Conservation (phyloP, 2,797 vertebrate species). For the Lithobates sylvaticus region DNA sequence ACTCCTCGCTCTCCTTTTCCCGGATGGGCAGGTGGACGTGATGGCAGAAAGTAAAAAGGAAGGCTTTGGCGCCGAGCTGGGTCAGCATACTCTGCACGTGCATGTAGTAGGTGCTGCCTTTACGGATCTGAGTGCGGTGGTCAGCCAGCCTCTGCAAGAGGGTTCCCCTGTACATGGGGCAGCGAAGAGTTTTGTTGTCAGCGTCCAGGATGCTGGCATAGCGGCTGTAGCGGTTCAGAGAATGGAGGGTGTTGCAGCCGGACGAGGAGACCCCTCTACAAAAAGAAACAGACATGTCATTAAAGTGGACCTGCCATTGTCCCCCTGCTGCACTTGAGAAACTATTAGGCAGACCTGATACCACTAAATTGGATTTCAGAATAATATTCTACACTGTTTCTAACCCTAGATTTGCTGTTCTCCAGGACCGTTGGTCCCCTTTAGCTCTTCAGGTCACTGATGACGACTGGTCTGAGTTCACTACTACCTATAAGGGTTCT, state of each 20-base stretch:
- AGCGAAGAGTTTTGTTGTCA: conserved; percentile 93
- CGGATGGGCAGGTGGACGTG: conserved; percentile 91
- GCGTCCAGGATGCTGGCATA: conserved; percentile 92
- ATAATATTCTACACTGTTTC: no score
- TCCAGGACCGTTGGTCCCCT: no score
- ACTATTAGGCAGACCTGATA: no score
- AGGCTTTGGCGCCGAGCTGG: conserved; percentile 89
- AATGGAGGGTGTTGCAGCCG: conserved; percentile 81
- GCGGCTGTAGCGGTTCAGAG: conserved; percentile 92
- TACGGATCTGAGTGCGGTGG: conserved; percentile 93
- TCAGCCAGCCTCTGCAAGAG: conserved; percentile 88
- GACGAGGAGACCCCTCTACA: conserved; percentile 85
- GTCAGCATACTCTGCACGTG: conserved; percentile 89
- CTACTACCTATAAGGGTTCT: no score
- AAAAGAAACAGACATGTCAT: conserved; percentile 58
- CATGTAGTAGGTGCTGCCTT: conserved; percentile 94
- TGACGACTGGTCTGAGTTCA: no score
- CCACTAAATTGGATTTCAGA: no score
- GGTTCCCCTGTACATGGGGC: conserved; percentile 86
- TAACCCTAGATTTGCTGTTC: no score
- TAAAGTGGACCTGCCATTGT: neutral
- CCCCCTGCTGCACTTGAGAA: no score
- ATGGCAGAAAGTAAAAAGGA: conserved; percentile 94
- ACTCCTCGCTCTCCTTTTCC: conserved; percentile 77
- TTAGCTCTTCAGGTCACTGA: no score